Base-by-base conservation (phyloP, 2,797 vertebrate genomes). In the Leucoraja ocellata region DNA sequence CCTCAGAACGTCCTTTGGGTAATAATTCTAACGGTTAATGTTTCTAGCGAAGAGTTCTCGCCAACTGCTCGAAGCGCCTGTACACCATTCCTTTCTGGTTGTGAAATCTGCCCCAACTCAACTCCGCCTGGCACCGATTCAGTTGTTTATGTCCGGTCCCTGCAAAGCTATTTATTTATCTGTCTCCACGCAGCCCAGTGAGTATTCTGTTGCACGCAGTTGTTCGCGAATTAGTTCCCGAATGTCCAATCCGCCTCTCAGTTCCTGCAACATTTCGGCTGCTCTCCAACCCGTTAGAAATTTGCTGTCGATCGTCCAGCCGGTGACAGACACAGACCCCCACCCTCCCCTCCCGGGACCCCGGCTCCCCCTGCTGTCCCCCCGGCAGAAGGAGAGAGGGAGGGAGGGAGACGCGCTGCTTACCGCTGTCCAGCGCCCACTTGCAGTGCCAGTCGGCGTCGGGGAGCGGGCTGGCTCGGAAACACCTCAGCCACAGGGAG, bases 401-500 rank as follows among this genome's bases (percentile, higher is more conserved):
- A 46, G 46, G 11, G 28, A 61, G 28, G 83, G 83, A n/a, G 11
- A 63, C 28, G 13, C 32, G 10, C 21, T 92, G 95, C 98, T 99
- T 97, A 99, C 98, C 98, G 94, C 97, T 98, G 95, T 95, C 94
- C 95, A 99, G 96, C 93, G 98, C 98, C 96, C 97, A 97, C 96
- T 96, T 97, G 97, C 98, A 99, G 95, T 97, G 97, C 98, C 98
- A 99, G 68, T 73, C 36, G 92, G 95, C 96, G 95, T 95, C 96
- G 95, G 95, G 96, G 96, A 96, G 96, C 97, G 95, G 76, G 23
- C 96, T 96, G 80, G 97, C 97, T 95, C 98, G 99, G 97, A 97
- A 97, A 96, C 98, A 99, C 94, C 98, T 98, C 96, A 96, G 96
- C 98, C 98, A 99, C 93, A 99, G 97, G 94, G 98, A 99, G 94